Evolutionary conservation across 1,140 invertebrate genomes (phyloP).

Genomic region (Caerostris extrusa): DNA sequence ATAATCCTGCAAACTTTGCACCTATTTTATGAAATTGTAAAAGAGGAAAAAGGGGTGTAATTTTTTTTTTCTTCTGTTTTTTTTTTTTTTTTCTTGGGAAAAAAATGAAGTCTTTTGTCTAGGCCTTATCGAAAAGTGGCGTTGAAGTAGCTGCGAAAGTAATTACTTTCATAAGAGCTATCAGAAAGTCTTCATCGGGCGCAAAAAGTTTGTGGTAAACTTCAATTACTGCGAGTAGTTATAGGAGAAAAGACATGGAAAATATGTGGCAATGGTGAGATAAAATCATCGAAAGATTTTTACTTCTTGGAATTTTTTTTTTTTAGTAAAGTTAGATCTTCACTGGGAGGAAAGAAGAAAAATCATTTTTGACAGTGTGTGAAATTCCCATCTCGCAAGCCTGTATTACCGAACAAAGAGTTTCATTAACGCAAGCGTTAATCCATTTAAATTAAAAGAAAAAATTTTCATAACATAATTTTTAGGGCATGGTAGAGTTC

Average conservation of each 20-base stretch:
- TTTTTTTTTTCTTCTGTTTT: background rate
- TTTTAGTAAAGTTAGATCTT: too few species aligned
- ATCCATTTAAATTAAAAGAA: too few species aligned
- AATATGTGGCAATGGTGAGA: background rate
- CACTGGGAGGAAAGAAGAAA: too few species aligned
- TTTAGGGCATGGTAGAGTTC: too few species aligned
- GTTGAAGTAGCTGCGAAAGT: slow-evolving; percentile 40
- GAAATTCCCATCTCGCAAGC: too few species aligned
- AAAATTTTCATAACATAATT: too few species aligned
- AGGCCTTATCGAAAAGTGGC: slow-evolving; percentile 10
- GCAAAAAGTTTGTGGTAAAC: slow-evolving; percentile 51
- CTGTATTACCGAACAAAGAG: too few species aligned
- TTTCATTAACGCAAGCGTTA: too few species aligned
- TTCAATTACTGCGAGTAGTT: slow-evolving; percentile 46
- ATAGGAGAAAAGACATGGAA: slow-evolving; percentile 5
- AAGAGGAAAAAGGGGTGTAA: background rate
- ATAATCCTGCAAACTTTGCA: slow-evolving; percentile 20
- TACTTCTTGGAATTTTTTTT: too few species aligned
- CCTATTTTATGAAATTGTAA: slow-evolving; percentile 37
- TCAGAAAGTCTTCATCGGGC: slow-evolving; percentile 33
- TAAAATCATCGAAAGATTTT: background rate
- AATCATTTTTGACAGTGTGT: too few species aligned
- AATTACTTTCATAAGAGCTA: slow-evolving; percentile 58
- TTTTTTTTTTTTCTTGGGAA: background rate
- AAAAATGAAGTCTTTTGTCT: slow-evolving; percentile 8